Evolutionary conservation across 1,140 invertebrate species (phyloP).

Genomic region (Sycophila sp.): DNA sequence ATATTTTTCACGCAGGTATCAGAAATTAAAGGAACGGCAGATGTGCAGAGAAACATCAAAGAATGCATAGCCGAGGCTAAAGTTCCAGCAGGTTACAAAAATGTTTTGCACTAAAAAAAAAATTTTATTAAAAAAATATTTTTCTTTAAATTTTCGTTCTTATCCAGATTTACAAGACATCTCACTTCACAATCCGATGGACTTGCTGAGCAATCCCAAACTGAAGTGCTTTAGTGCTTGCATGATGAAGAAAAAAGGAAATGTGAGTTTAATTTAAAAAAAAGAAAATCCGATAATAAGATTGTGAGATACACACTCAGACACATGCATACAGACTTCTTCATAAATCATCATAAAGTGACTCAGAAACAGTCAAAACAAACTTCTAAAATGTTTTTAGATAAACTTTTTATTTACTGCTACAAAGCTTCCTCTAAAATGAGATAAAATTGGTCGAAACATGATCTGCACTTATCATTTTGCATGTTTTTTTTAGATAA

Average conservation of each 20-base stretch:
- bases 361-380: too few species aligned
- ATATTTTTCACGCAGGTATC: background rate
- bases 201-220: background rate
- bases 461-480: too few species aligned
- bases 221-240: conserved; percentile 5
- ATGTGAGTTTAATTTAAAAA: background rate
- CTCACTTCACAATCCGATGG: background rate
- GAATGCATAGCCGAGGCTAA: background rate
- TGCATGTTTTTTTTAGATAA: background rate
- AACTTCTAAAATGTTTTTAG: too few species aligned
- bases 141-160: background rate
- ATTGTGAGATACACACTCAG: too few species aligned
- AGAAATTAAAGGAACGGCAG: background rate
- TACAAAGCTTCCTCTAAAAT: too few species aligned
- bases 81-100: background rate
- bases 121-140: background rate
- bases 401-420: too few species aligned
- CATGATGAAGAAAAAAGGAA: conserved; percentile 17
- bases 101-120: background rate
- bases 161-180: background rate
- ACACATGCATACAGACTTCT: too few species aligned
- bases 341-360: too few species aligned
- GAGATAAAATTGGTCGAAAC: too few species aligned
- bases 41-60: background rate
- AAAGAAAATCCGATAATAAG: background rate